Evolutionary conservation across 1,140 invertebrate species (phyloP).

Genomic region (Thaumetopoea pityocampa): DNA sequence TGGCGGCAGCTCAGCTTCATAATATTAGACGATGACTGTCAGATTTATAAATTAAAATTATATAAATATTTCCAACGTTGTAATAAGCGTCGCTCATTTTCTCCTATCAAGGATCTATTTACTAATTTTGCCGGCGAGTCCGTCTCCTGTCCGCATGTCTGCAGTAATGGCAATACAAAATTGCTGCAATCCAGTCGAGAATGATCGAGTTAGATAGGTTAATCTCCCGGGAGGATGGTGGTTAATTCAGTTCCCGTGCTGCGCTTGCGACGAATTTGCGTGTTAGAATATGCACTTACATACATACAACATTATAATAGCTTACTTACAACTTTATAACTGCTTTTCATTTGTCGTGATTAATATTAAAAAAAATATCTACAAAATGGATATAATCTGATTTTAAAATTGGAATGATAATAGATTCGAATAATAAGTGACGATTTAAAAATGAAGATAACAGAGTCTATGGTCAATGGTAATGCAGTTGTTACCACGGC

Average conservation of each 20-base stretch:
- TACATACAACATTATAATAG: too few species aligned
- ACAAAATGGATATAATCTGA: too few species aligned
- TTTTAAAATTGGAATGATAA: too few species aligned
- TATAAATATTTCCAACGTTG: background rate
- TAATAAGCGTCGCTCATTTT: slow-evolving; percentile 18
- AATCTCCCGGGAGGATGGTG: slow-evolving; percentile 31
- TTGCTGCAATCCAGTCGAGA: slow-evolving; percentile 59
- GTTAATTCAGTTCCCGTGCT: slow-evolving; percentile 44
- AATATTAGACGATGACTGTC: too few species aligned
- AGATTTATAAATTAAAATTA: background rate
- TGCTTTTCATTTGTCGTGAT: too few species aligned
- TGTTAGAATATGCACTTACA: too few species aligned
- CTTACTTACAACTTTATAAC: too few species aligned
- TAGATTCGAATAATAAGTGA: too few species aligned
- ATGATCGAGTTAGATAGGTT: slow-evolving; percentile 56
- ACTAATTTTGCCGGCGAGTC: slow-evolving; percentile 59
- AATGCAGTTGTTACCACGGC: slow-evolving; percentile 24
- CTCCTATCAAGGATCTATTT: slow-evolving; percentile 35
- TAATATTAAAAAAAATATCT: too few species aligned
- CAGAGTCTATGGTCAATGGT: slow-evolving; percentile 27
- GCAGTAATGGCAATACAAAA: slow-evolving; percentile 58
- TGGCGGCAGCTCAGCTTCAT: too few species aligned
- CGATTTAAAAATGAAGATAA: slow-evolving; percentile 63
- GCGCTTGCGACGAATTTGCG: slow-evolving; percentile 34
- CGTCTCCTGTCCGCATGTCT: slow-evolving; percentile 56